A percentile compares a stretch with the other conserved stretches of the same genome.
Conservation (phyloP, 1,140 invertebrate species). For the Aplysia californica region DNA sequence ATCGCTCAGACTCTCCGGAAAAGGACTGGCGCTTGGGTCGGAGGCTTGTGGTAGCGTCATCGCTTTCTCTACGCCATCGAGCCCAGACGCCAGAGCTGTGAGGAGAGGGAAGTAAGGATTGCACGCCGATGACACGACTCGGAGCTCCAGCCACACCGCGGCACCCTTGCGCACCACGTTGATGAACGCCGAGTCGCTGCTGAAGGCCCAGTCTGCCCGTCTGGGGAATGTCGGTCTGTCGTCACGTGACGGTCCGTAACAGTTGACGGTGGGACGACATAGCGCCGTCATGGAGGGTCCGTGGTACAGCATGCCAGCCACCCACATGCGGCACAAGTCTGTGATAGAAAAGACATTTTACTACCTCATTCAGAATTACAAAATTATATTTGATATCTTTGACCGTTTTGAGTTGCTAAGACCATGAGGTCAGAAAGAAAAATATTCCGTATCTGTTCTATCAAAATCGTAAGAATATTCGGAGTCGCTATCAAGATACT, state of each 20-base stretch:
- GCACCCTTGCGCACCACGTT: neutral
- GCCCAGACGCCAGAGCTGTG: conserved; percentile 23
- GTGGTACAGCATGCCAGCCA: conserved; percentile 29
- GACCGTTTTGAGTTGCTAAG: too few species aligned
- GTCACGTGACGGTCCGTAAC: conserved; percentile 7
- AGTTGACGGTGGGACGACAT: conserved; percentile 26
- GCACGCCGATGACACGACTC: conserved; percentile 16
- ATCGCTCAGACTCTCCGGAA: conserved; percentile 36
- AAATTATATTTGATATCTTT: too few species aligned
- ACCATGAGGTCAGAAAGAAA: too few species aligned
- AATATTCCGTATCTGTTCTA: too few species aligned
- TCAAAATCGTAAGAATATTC: too few species aligned
- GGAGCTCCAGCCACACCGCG: neutral
- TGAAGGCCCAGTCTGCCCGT: conserved; percentile 18
- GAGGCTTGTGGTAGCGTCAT: conserved; percentile 1
- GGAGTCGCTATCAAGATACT: too few species aligned
- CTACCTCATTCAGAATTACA: too few species aligned
- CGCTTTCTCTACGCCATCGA: conserved; percentile 29
- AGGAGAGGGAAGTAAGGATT: conserved; percentile 27
- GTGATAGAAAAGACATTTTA: too few species aligned
- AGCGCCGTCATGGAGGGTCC: conserved; percentile 17
- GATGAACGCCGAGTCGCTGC: neutral
- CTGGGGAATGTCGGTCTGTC: neutral
- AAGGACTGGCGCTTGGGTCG: neutral
- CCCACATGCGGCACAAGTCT: conserved; percentile 8